phyloP scores from a whole-genome alignment of 1,140 invertebrate species.

The Amphibalanus amphitrite region DNA sequence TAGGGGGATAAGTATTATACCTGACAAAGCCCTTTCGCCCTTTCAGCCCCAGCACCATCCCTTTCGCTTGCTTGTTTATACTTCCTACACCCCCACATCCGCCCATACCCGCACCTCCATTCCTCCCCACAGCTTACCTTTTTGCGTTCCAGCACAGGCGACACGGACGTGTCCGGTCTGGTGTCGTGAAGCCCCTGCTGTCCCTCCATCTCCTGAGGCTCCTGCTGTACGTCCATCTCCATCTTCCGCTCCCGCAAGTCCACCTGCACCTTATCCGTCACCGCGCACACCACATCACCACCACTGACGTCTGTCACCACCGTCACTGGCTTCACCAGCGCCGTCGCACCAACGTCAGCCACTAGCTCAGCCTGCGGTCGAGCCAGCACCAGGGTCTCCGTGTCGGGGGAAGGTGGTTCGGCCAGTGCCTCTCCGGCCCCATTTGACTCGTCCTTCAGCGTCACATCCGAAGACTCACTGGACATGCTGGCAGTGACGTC shows the following conservation, averaged over 20 bases:
- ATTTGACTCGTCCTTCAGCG: background rate
- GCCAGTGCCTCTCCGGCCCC: background rate
- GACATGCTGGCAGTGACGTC: background rate
- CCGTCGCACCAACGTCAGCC: too few species aligned
- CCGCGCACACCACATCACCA: too few species aligned
- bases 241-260: background rate
- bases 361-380: background rate
- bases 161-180: background rate
- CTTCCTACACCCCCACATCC: too few species aligned
- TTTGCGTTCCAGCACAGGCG: background rate
- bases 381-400: background rate
- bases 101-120: too few species aligned
- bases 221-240: background rate
- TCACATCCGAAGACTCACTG: background rate
- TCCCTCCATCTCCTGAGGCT: background rate
- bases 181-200: background rate
- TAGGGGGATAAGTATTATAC: too few species aligned
- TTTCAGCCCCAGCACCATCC: too few species aligned
- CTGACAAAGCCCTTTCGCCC: too few species aligned
- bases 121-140: background rate
- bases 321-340: background rate
- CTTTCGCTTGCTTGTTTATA: too few species aligned
- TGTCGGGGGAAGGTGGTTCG: background rate
- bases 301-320: too few species aligned
- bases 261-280: background rate